phyloP scores from a whole-genome alignment of 2,888 invertebrate genomes.

The Trissonchulus sp. region DNA sequence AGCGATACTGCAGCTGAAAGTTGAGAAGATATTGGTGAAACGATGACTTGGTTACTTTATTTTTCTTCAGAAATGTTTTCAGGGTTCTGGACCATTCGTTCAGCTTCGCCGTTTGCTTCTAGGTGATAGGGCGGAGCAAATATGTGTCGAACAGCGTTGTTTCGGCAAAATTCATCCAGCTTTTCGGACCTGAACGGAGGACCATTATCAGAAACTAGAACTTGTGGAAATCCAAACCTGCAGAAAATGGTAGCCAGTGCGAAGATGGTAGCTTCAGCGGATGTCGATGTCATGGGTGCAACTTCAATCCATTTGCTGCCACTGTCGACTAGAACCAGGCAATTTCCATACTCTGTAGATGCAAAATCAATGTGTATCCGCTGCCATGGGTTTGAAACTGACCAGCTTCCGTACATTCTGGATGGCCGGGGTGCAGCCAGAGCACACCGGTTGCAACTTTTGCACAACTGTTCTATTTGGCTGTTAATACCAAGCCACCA shows the following conservation, averaged over 20 bases:
- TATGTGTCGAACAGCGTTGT: conserved; percentile 39
- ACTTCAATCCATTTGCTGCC: conserved; percentile 52
- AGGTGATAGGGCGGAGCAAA: conserved; percentile 42
- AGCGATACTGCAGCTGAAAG: background rate
- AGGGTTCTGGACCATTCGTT: conserved; percentile 42
- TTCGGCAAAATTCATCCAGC: conserved; percentile 40
- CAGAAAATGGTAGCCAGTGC: conserved; percentile 40
- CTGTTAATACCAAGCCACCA: conserved; percentile 44
- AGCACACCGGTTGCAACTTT: conserved; percentile 39
- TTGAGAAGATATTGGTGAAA: background rate
- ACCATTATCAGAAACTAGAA: conserved; percentile 49
- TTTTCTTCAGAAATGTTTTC: conserved; percentile 31
- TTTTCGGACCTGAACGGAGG: conserved; percentile 42
- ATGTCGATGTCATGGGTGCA: background rate
- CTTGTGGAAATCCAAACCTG: conserved; percentile 41
- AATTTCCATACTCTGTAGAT: conserved; percentile 36
- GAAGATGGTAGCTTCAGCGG: conserved; percentile 36
- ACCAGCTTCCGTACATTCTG: conserved; percentile 42
- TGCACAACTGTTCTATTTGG: conserved; percentile 37
- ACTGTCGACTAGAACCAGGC: conserved; percentile 52
- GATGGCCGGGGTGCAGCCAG: conserved; percentile 23
- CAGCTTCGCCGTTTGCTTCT: conserved; percentile 44
- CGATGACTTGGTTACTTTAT: background rate
- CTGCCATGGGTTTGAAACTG: conserved; percentile 46
- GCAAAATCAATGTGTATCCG: conserved; percentile 55